These are phyloP conservation scores for Epiblema foenella DNA, from an alignment of 2,888 invertebrate species.

Conservation along the genomic window DNA sequence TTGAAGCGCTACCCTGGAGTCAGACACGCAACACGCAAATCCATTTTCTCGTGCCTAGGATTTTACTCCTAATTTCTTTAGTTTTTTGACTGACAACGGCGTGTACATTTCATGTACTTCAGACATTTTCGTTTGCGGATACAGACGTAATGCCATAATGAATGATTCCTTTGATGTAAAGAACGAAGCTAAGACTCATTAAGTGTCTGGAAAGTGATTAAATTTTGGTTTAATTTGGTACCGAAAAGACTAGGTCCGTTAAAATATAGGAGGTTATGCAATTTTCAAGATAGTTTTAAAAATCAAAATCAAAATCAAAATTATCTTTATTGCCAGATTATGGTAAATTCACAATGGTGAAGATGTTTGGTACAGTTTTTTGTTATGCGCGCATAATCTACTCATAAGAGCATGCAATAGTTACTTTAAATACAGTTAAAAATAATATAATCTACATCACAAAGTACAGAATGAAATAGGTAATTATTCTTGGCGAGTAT, in stretches of 20 bases:
- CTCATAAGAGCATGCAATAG: too few species aligned
- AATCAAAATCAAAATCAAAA: too few species aligned
- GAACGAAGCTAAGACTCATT: constrained; percentile 27
- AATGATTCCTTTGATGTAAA: constrained; percentile 30
- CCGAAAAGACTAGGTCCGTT: neutral
- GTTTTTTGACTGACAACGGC: neutral
- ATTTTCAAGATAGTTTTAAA: too few species aligned
- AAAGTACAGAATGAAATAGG: too few species aligned
- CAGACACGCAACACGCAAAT: neutral
- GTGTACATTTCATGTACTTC: neutral
- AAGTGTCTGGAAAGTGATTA: constrained; percentile 9
- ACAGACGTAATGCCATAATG: constrained; percentile 15
- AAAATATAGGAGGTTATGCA: neutral
- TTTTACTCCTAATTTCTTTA: neutral
- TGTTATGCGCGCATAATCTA: too few species aligned
- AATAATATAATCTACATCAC: too few species aligned
- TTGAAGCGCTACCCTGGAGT: neutral
- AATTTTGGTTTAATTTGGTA: constrained; percentile 10
- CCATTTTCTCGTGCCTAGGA: neutral
- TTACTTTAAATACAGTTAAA: too few species aligned
- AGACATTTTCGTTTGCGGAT: neutral
- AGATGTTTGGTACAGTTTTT: too few species aligned
- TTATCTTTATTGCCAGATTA: too few species aligned
- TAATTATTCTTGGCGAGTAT: too few species aligned
- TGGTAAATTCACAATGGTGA: too few species aligned